Evolutionary conservation across 2,113 vertebrate genomes (phyloP).

Genomic region (Sinosuthora webbiana): DNA sequence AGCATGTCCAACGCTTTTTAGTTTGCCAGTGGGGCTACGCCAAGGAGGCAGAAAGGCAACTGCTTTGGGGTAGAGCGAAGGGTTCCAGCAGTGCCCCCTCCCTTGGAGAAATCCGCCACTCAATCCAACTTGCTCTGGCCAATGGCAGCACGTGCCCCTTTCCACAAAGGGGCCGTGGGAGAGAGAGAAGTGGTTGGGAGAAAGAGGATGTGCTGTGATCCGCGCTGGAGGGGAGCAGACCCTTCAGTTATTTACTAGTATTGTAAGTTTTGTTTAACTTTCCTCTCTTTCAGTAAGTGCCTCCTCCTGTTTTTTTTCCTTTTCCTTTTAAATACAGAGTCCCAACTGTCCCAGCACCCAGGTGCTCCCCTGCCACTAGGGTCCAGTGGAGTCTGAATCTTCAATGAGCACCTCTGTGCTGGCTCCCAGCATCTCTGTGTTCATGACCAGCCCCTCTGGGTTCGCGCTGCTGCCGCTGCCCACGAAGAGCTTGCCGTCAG

Average conservation of each 20-base stretch:
- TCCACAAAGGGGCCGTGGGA: constrained; percentile 39
- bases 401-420: constrained; percentile 83
- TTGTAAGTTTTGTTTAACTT: constrained; percentile 72
- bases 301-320: constrained; percentile 20
- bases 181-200: constrained; percentile 32
- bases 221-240: constrained; percentile 73
- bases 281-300: constrained; percentile 64
- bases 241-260: constrained; percentile 78
- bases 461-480: constrained; percentile 63
- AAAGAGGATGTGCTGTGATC: constrained; percentile 71
- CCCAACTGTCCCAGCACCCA: constrained; percentile 64
- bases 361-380: constrained; percentile 68
- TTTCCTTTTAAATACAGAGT: constrained; percentile 77
- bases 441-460: constrained; percentile 78
- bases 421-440: constrained; percentile 80
- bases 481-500: constrained; percentile 77
- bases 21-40: constrained; percentile 14
- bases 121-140: constrained; percentile 53
- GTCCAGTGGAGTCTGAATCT: constrained; percentile 80
- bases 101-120: constrained; percentile 37
- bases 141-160: constrained; percentile 63
- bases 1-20: constrained; percentile 34
- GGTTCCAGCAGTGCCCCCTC: neutral
- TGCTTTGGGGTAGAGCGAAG: constrained; percentile 43
- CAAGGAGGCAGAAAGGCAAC: constrained; percentile 54